Conservation (phyloP, 2,888 invertebrate genomes). For the Glomeris marginata region DNA sequence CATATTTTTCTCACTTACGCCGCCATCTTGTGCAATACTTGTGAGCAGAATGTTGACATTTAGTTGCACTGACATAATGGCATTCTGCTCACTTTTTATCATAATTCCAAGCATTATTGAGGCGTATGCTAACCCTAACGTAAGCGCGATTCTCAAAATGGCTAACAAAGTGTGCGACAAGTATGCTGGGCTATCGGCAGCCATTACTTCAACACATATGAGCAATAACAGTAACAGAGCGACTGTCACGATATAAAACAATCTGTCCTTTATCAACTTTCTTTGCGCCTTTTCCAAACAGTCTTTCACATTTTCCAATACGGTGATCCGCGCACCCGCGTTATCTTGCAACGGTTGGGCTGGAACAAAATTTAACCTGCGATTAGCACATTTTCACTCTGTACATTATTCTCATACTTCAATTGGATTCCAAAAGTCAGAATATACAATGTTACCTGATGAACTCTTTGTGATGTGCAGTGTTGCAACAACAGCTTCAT, state of each 20-base stretch:
- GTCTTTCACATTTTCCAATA: constrained; percentile 1
- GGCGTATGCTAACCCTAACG: too few species aligned
- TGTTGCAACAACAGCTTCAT: constrained; percentile 61
- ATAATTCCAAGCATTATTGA: too few species aligned
- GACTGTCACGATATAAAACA: background rate
- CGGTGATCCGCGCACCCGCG: background rate
- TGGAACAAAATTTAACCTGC: background rate
- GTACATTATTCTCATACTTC: background rate
- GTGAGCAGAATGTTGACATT: constrained; percentile 8
- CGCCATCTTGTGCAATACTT: background rate
- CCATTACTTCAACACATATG: too few species aligned
- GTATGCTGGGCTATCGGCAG: too few species aligned
- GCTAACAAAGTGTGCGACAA: too few species aligned
- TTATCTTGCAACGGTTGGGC: constrained; percentile 1
- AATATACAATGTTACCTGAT: constrained; percentile 3
- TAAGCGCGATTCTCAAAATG: too few species aligned
- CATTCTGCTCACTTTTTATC: constrained; percentile 45
- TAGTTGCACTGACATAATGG: constrained; percentile 44
- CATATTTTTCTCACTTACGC: background rate
- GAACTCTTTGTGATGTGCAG: constrained; percentile 22
- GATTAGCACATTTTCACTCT: background rate
- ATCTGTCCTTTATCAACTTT: background rate
- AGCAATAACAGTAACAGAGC: too few species aligned
- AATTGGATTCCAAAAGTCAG: background rate
- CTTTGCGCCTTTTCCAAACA: background rate